These are phyloP conservation scores for Pterobdella sp. DNA, from an alignment of 2,888 invertebrate species.

Conservation along the genomic window DNA sequence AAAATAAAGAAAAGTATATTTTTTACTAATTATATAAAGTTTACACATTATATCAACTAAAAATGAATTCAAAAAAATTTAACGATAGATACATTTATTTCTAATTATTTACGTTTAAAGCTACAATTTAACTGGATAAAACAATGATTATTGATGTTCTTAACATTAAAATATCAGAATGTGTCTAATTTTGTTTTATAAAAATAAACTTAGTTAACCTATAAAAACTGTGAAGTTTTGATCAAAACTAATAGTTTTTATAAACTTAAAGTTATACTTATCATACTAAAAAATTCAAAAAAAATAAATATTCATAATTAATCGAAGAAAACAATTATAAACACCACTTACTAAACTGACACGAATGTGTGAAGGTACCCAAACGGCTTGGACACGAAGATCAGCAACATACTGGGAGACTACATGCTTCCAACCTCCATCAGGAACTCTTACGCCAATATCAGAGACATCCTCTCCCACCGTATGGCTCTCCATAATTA, in stretches of 20 bases:
- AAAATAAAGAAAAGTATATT: constrained; percentile 17
- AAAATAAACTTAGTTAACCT: too few relatives aligned
- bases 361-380: not conserved
- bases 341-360: not conserved
- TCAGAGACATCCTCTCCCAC: constrained; percentile 11
- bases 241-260: not conserved
- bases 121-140: not conserved
- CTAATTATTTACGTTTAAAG: too few relatives aligned
- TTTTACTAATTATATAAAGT: too few relatives aligned
- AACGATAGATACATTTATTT: too few relatives aligned
- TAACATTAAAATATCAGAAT: too few relatives aligned
- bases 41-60: too few relatives aligned
- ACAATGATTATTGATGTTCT: not conserved
- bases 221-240: too few relatives aligned
- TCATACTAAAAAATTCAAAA: too few relatives aligned
- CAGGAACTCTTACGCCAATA: not conserved
- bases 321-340: too few relatives aligned
- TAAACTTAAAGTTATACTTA: not conserved
- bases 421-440: not conserved
- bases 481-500: constrained; percentile 1
- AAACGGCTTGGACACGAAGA: constrained; percentile 14
- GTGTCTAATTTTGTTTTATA: too few relatives aligned
- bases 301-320: too few relatives aligned
- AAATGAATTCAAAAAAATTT: too few relatives aligned
- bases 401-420: constrained; percentile 9